Base-by-base conservation (phyloP, 2,113 vertebrate species). In the Prolemur simus region DNA sequence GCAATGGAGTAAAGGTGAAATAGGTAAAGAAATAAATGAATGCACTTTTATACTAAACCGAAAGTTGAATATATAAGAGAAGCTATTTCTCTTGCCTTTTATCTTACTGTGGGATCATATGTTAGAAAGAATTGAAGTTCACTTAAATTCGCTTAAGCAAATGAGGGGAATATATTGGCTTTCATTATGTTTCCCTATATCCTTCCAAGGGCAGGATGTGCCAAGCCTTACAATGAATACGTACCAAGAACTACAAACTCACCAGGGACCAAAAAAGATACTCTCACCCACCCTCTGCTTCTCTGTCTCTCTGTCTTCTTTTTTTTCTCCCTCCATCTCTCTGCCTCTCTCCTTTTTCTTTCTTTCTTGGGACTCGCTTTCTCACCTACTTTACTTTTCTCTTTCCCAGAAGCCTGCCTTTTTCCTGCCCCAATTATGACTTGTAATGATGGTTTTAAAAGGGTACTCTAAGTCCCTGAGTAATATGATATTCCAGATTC, bases 21-120 rank as follows among this genome's bases (percentile, higher is more conserved):
- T 17, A 64, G 6, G 23, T 87, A 37, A 89, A 76, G n/a, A 95
- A 80, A 81, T 87, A 86, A 97, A 87, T 52, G 87, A 66, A 74
- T 21, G 13, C 27, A 71, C 78, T 94, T 96, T 87, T 85, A 90
- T 74, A 74, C 60, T 56, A 76, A 69, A 73, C 27, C 45, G 4
- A 73, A 94, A 89, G 42, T 17, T 93, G 27, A 13, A 83, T 76
- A 32, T 60, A 81, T 25, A 74, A 12, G 20, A 18, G 87, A 93
- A 63, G 14, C 29, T 82, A 17, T 87, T 74, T 63, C 78, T 91
- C 52, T 69, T 68, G 47, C 21, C 76, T 95, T 95, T 95, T 69
- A 58, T 76, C 23, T 90, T 90, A 80, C 25, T 52, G 68, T 94
- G 39, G 14, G 5, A 58, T 92, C 23, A 56, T 82, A 56, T 73